A percentile compares a stretch with the other conserved stretches of the same genome.
These are phyloP conservation scores for Phrynocephalus guinanensis DNA, from an alignment of 2,797 vertebrate species.

Conservation along the genomic window DNA sequence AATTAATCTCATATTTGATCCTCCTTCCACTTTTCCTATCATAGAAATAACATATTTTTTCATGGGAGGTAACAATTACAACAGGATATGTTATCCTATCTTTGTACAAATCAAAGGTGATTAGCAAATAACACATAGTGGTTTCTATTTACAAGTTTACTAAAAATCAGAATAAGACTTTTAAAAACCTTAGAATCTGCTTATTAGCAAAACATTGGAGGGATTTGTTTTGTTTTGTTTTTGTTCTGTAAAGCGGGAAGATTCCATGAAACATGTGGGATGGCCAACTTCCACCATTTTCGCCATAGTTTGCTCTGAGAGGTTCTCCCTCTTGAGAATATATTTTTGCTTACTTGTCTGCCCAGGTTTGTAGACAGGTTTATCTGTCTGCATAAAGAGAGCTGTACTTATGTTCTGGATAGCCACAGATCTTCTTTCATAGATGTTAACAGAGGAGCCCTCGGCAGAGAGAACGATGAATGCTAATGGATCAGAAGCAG, in stretches of 20 bases:
- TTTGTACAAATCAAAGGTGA: background rate
- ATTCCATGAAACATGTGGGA: background rate
- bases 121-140: background rate
- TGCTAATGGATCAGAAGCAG: background rate
- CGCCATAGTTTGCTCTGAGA: background rate
- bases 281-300: background rate
- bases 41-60: background rate
- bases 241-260: background rate
- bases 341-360: conserved; percentile 17
- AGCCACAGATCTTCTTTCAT: conserved; percentile 21
- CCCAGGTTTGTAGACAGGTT: conserved; percentile 4
- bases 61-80: background rate
- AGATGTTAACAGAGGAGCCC: background rate
- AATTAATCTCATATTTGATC: too few species aligned
- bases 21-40: too few species aligned
- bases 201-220: background rate
- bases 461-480: conserved; percentile 12
- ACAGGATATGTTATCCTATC: background rate
- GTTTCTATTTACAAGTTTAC: background rate
- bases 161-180: background rate
- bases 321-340: too few species aligned
- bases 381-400: conserved; percentile 27
- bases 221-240: background rate
- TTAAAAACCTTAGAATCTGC: background rate
- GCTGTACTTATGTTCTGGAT: background rate